Evolutionary conservation across 2,888 invertebrate genomes (phyloP), one percentile per base, ranked within the genome.

Genomic region (Arctia plantaginis): DNA sequence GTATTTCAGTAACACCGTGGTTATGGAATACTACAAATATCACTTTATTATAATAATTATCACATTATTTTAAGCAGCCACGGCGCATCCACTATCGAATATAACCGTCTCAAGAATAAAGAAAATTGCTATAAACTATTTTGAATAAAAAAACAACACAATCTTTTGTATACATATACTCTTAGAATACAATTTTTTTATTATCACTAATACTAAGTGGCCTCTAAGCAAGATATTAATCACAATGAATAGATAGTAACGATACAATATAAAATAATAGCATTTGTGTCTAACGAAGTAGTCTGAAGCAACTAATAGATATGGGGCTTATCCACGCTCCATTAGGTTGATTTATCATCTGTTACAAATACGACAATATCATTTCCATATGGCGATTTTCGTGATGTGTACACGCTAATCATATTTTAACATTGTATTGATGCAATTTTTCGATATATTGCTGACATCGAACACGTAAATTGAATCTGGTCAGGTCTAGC

Each of bases 331-430:
- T 55, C 51, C 33, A 69, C 66, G 76, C 51, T 33, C 76, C 78
- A 79, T 84, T 84, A 77, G 70, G 71, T 72, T 84, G 85, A 85
- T 84, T 84, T 84, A 84, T 77, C 72, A 69, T 71, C 71, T 77
- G 72, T 68, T 73, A 76, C 78, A 78, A 76, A 78, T 80, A 74
- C 74, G 77, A 74, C 73, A 74, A 67, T 73, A 79, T 78, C 75
- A 73, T 75, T 82, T 69, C 47, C 69, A 80, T 76, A 55, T 62
- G 64, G 73, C 47, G 62, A 78, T 72, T 78, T 55, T 47, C 66
- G 66, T 71, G 69, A 75, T 70, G 72, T 69, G 51, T 8, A 20
- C 15, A 27, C 33, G 23, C 55, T 71, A 62, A 71, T 71, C 55
- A 70, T 74, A 64, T 68, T 27, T 59, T 66, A 68, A 47, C 27